Conservation (phyloP, 2,888 invertebrate genomes). For the Hofmannophila pseudospretella region DNA sequence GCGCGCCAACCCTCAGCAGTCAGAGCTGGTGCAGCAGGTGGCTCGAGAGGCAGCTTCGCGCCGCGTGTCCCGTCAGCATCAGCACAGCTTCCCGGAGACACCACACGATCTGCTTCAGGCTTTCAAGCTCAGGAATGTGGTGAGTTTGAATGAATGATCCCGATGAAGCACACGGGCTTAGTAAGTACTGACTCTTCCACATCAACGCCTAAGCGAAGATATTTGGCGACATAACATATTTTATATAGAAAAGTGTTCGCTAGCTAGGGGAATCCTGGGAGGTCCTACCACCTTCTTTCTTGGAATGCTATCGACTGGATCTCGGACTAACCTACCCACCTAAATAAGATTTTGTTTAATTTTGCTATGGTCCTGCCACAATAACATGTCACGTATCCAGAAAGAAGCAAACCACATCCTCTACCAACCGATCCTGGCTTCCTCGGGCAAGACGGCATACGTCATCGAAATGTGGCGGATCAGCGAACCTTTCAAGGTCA, state of each 20-base stretch:
- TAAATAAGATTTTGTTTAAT: not conserved
- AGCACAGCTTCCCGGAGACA: constrained; percentile 28
- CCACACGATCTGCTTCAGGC: constrained; percentile 23
- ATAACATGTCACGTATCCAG: too few relatives aligned
- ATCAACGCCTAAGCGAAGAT: too few relatives aligned
- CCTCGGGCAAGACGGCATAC: constrained; percentile 80
- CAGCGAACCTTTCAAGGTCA: constrained; percentile 76
- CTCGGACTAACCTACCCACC: not conserved
- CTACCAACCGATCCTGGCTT: constrained; percentile 81
- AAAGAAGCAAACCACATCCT: constrained; percentile 62
- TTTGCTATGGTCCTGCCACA: too few relatives aligned
- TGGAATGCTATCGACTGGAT: too few relatives aligned
- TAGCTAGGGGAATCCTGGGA: too few relatives aligned
- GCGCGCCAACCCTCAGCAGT: constrained; percentile 23
- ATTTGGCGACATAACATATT: too few relatives aligned
- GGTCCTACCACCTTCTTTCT: too few relatives aligned
- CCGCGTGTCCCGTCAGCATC: constrained; percentile 24
- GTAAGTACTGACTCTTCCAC: too few relatives aligned
- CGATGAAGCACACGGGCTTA: too few relatives aligned
- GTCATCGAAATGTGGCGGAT: constrained; percentile 83
- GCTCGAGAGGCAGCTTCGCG: constrained; percentile 29
- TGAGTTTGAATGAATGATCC: too few relatives aligned
- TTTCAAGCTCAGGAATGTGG: constrained; percentile 12
- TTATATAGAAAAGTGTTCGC: too few relatives aligned
- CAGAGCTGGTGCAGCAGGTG: constrained; percentile 28